Conservation (phyloP, 2,797 vertebrate genomes). For the Enteromius treurensis region DNA sequence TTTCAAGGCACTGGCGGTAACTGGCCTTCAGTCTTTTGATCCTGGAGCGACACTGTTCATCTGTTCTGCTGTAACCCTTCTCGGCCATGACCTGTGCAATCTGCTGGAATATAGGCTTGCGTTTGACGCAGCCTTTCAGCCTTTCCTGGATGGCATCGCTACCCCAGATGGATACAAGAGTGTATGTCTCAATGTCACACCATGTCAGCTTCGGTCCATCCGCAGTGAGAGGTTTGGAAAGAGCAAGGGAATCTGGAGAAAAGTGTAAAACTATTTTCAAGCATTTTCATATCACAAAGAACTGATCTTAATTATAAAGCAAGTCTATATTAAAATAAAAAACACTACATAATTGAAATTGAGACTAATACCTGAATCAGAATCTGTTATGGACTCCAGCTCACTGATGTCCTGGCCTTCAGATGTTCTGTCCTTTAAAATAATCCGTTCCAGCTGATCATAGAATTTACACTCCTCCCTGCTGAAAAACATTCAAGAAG, state of each 20-base stretch:
- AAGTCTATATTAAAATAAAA: background rate
- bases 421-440: slow-evolving; percentile 61
- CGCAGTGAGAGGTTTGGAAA: slow-evolving; percentile 55
- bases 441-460: slow-evolving; percentile 74
- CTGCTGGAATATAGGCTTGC: slow-evolving; percentile 74
- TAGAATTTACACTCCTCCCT: slow-evolving; percentile 77
- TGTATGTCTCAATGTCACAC: slow-evolving; percentile 72
- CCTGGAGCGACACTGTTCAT: slow-evolving; percentile 77
- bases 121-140: slow-evolving; percentile 72
- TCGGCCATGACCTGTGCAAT: slow-evolving; percentile 71
- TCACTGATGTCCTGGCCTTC: slow-evolving; percentile 55
- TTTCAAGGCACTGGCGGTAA: slow-evolving; percentile 73
- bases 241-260: slow-evolving; percentile 34
- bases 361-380: slow-evolving; percentile 62
- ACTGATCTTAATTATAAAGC: background rate
- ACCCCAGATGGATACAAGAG: slow-evolving; percentile 75
- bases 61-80: slow-evolving; percentile 72
- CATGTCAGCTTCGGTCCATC: slow-evolving; percentile 72
- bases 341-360: background rate
- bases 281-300: background rate
- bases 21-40: slow-evolving; percentile 77
- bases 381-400: slow-evolving; percentile 49
- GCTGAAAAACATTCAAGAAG: slow-evolving; percentile 19
- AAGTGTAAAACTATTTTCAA: background rate
- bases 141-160: slow-evolving; percentile 72